Evolutionary conservation across 2,888 invertebrate genomes (phyloP), one percentile per base, ranked within the genome.

Genomic region (Agrotis puta): DNA sequence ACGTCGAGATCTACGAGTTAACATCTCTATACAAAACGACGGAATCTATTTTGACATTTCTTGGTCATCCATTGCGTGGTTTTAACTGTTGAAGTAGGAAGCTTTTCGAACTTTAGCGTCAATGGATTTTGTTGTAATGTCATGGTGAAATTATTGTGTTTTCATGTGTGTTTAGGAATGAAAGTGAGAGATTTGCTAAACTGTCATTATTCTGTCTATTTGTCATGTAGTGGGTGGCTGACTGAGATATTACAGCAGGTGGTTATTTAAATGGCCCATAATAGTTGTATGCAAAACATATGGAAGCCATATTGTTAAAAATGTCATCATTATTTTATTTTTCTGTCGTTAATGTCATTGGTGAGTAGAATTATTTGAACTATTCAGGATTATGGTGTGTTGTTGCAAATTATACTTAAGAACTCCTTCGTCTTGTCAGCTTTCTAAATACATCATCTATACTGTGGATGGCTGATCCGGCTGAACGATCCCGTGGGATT

Each of bases 191-290:
- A 78, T 76, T 65, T 59, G 24, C 18, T 47, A 20, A 72, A 24
- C 22, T 47, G 71, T 27, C 71, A 57, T 76, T 51, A 61, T 66
- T 51, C 16, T 54, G 54, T 64, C 61, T 43, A 64, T 57, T 20
- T 57, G 59, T 74, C 69, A 47, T 20, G 27, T 18, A 39, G 76
- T 79, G 75, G 79, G 79, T 51, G 59, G 22, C 5, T 14, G 7
- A 33, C 14, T 79, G 80, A 79, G 4, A 61, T 57, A 62, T 22
- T 13, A 24, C 56, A 65, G 14, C 76, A 79, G 76, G 79, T 76
- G 71, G 4, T 45, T 0, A 39, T 22, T 61, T 57, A 70, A 77
- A 62, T 43, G 53, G 39, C 14, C 13, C 13, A 2, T 68, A 68
- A 68, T 68, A 73, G 13, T 18, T 51, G 24, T 18, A 18, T 75